Evolutionary conservation across 2,797 vertebrate species (phyloP).

Genomic region (Cynodonichthys magdalenae): DNA sequence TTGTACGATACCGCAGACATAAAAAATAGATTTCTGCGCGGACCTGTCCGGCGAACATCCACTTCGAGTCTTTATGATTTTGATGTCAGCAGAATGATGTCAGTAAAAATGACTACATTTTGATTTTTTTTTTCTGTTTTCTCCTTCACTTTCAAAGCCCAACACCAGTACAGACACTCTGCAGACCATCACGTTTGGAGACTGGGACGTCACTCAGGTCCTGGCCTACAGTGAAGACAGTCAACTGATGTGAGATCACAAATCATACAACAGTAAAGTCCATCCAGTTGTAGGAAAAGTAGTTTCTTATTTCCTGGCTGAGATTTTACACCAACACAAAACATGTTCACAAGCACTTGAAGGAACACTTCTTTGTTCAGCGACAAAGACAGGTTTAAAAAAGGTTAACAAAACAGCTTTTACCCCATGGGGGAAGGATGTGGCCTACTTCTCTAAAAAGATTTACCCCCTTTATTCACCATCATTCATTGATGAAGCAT

Average conservation of each 20-base stretch:
- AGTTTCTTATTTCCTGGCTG: neutral
- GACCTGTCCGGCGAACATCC: no score
- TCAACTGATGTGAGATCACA: slow-evolving; percentile 88
- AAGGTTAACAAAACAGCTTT: slow-evolving; percentile 2
- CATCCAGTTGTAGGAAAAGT: no score
- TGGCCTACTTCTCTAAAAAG: slow-evolving; percentile 37
- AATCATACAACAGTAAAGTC: no score
- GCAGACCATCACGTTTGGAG: slow-evolving; percentile 94
- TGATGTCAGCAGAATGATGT: no score
- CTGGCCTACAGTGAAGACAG: slow-evolving; percentile 91
- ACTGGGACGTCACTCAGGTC: slow-evolving; percentile 96
- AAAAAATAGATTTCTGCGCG: no score
- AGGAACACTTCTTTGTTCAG: slow-evolving; percentile 9
- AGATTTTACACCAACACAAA: slow-evolving; percentile 18
- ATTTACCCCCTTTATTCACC: neutral
- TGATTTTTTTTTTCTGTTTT: neutral
- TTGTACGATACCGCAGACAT: no score
- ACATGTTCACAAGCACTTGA: slow-evolving; percentile 8
- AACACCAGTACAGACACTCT: slow-evolving; percentile 93
- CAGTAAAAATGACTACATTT: neutral
- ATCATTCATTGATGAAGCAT: slow-evolving; percentile 44
- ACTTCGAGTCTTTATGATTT: no score
- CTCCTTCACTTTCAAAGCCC: slow-evolving; percentile 71
- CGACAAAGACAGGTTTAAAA: neutral
- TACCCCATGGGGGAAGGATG: neutral